Conservation (phyloP, 2,888 invertebrate genomes). For the Aelia acuminata region DNA sequence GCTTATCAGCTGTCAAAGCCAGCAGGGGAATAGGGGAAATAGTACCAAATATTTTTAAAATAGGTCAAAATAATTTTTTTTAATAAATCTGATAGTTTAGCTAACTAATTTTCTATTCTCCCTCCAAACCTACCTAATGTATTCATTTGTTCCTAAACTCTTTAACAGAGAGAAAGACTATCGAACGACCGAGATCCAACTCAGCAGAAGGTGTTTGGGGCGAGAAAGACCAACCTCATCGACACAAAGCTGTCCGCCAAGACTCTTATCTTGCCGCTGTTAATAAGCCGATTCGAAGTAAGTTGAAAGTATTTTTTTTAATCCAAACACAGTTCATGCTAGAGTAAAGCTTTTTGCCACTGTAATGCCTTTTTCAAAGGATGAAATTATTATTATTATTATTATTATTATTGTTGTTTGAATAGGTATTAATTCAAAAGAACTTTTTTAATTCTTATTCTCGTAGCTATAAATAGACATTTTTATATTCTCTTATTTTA, state of each 20-base stretch:
- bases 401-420: no score
- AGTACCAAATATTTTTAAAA: no score
- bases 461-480: not conserved
- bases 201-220: conserved; percentile 71
- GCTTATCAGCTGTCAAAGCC: no score
- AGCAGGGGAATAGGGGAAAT: no score
- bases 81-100: no score
- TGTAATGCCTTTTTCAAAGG: conserved; percentile 47
- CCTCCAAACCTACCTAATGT: no score
- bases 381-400: not conserved
- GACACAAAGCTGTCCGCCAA: conserved; percentile 70
- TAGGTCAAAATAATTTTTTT: no score
- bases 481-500: not conserved
- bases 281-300: conserved; percentile 67
- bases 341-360: conserved; percentile 47
- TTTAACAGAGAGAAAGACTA: conserved; percentile 52
- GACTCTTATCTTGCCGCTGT: conserved; percentile 71
- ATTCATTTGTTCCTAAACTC: not conserved
- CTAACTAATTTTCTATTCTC: no score
- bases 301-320: not conserved
- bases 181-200: conserved; percentile 72
- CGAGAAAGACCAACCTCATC: conserved; percentile 65
- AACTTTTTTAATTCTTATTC: not conserved
- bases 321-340: not conserved
- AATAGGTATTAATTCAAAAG: not conserved